Evolutionary conservation across 2,888 invertebrate species (phyloP), one percentile per base, ranked within the genome.

Genomic region (Nasonovia ribisnigri): DNA sequence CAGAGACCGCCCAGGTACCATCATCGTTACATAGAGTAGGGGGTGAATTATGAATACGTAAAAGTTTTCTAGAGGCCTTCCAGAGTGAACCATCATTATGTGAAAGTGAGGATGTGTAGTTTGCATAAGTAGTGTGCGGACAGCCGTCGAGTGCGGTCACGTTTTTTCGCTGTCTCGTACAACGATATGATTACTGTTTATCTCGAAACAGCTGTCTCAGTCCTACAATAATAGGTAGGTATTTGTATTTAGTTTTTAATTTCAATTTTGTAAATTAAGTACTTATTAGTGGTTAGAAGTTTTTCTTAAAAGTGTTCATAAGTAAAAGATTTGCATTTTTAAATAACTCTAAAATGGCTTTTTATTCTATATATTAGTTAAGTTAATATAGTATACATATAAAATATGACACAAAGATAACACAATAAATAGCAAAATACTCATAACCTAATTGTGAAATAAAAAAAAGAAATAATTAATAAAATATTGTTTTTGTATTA

Each of bases 11-110:
- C n/a, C n/a, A n/a, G n/a, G n/a, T n/a, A n/a, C n/a, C n/a, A n/a
- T n/a, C n/a, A n/a, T 84, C 84, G 84, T 84, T 84, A 84, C 84
- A 42, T 84, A 84, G 36, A 42, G 84, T 42, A 84, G 77, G 77
- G 8, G 84, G 84, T 36, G 42, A 42, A 84, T 84, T 13, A 42
- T 84, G 84, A 84, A 42, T 84, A 42, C 84, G 57, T 57, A 57
- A 5, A 26, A 26, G 57, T 57, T 57, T 26, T 1, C 57, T 57
- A 26, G 57, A 6, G 26, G 57, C 57, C 11, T 57, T 57, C 6
- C 57, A 57, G 4, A 26, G 57, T 57, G 5, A 57, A 6, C 57
- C 57, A 26, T 57, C 57, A 57, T 57, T 26, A 26, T 57, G 26
- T 57, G 6, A 5, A 1, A 57, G 24, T 57, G 57, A 57, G 6